Base-by-base conservation (phyloP, 2,888 invertebrate species). In the Hymenopus coronatus region DNA sequence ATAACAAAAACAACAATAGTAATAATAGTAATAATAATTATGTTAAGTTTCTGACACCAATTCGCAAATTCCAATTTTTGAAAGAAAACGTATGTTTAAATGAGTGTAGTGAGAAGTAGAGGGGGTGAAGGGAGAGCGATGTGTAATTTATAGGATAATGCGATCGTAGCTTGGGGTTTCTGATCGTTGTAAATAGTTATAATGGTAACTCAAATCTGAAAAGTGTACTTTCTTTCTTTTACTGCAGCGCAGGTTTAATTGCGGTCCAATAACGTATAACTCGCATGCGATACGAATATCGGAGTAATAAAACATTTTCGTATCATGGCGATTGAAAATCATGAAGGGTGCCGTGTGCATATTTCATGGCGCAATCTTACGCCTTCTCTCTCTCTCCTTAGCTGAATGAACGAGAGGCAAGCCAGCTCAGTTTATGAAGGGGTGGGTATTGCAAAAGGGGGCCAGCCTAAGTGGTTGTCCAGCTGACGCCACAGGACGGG, bases 381-480 rank as follows among this genome's bases (percentile, higher is more conserved):
- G 27, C 27, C 20, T 30, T 6, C 86, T 81, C 54, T 70, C 8
- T 20, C 12, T 28, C 15, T 27, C 30, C 46, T 46, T 30, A 28
- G 27, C 30, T 81, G 70, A 28, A 20, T 30, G 54, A 28, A 70
- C 86, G 81, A 27, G 28, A 81, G 86, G 86, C 30, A 70, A 25
- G 54, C 54, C 20, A 70, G n/a, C 81, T 82, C 87, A 33, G 82
- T 87, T 87, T 87, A 87, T 87, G 86, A 87, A 81, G 86, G 81
- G 33, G 85, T 40, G 46, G 85, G 46, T 84, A 33, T 84, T 84
- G 86, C n/a, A 40, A 82, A 46, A 82, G 88, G 85, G 27, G 88
- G 46, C 70, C 40, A 30, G 81, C 86, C 89, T 93, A 94, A 94
- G 94, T 94, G 94, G 94, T 93, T 93, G 92, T 93, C 93, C 94